phyloP scores from a whole-genome alignment of 2,888 invertebrate species.

The Athripsodes cinereus region DNA sequence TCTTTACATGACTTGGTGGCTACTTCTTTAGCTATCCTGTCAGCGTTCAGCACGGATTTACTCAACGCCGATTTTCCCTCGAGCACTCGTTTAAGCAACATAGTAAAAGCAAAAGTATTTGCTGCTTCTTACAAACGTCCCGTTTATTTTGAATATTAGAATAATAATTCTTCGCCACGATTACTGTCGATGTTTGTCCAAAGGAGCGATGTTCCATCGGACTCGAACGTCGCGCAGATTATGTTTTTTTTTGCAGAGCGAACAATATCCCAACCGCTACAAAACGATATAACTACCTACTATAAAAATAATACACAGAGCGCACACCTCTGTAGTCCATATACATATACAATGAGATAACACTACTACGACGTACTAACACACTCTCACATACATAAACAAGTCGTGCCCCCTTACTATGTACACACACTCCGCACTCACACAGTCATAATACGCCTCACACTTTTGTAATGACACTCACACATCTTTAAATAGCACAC shows the following conservation, averaged over 20 bases:
- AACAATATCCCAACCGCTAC: no score
- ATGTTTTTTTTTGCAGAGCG: neutral
- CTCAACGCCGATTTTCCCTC: conserved; percentile 52
- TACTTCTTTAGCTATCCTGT: conserved; percentile 33
- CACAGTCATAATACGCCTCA: no score
- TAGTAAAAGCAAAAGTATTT: conserved; percentile 47
- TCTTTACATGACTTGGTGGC: conserved; percentile 36
- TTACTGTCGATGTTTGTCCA: conserved; percentile 39
- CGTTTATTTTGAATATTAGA: conserved; percentile 46
- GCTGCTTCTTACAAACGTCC: conserved; percentile 45
- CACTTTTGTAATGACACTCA: no score
- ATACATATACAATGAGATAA: no score
- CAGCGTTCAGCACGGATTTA: conserved; percentile 31
- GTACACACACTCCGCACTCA: no score
- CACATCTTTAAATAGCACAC: no score
- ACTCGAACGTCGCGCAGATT: conserved; percentile 36
- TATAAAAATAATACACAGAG: no score
- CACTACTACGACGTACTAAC: no score
- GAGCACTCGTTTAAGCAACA: conserved; percentile 54
- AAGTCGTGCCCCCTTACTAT: no score
- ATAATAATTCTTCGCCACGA: conserved; percentile 40
- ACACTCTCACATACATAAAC: no score
- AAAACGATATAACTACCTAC: no score
- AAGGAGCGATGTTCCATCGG: conserved; percentile 50
- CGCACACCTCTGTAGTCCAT: no score